Evolutionary conservation across 2,113 vertebrate species (phyloP).

Genomic region (Myotis yumanensis): DNA sequence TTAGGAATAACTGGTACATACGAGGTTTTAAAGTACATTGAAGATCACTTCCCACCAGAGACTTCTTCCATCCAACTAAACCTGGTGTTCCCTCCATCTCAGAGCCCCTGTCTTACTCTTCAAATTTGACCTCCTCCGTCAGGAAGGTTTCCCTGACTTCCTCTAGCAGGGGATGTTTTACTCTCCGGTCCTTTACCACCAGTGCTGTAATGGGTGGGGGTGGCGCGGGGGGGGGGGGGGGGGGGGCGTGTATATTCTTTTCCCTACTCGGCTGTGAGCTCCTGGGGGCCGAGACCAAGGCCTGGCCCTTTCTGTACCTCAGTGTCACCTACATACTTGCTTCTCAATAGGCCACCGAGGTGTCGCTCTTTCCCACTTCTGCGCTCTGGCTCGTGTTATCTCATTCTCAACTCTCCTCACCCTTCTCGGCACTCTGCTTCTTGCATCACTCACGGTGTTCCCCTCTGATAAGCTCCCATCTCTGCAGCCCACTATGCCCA

Average conservation of each 20-base stretch:
- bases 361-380: neutral
- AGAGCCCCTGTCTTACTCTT: neutral
- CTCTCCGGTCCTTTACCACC: neutral
- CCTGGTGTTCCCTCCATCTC: neutral
- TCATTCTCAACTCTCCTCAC: neutral
- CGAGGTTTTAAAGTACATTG: neutral
- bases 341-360: neutral
- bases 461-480: neutral
- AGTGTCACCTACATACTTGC: fast-evolving
- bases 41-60: neutral
- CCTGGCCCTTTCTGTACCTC: neutral
- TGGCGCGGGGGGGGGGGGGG: fast-evolving
- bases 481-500: neutral
- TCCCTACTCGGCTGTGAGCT: neutral
- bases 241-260: neutral
- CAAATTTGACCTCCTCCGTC: neutral
- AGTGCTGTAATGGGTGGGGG: neutral
- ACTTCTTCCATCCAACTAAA: neutral
- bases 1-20: neutral
- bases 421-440: neutral
- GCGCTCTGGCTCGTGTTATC: neutral
- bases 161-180: neutral
- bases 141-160: neutral
- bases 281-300: neutral
- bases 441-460: neutral